phyloP scores from a whole-genome alignment of 2,797 vertebrate species.

The Psittacula echo region DNA sequence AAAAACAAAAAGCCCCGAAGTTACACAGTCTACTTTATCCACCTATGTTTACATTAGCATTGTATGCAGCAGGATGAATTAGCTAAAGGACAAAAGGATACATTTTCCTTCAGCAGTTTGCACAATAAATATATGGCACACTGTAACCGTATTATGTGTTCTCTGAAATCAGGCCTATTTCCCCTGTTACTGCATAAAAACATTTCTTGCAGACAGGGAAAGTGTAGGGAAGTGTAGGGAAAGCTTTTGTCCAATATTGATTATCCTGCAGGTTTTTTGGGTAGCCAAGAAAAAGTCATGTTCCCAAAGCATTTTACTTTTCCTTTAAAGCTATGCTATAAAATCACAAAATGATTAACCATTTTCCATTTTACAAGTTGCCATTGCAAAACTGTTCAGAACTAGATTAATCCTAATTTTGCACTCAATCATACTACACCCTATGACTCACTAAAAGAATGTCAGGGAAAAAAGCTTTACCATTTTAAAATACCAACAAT shows the following conservation, averaged over 20 bases:
- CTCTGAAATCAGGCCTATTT: not conserved
- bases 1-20: not conserved
- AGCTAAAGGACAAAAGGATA: not conserved
- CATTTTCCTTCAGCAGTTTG: not conserved
- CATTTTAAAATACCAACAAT: not conserved
- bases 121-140: not conserved
- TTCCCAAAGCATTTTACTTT: not conserved
- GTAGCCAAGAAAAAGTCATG: not conserved
- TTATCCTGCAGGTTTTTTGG: not conserved
- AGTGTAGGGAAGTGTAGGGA: not conserved
- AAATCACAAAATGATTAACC: not conserved
- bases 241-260: not conserved
- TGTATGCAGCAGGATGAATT: not conserved
- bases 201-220: not conserved
- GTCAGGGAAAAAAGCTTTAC: not conserved
- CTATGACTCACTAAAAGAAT: slow-evolving; percentile 15
- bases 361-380: slow-evolving; percentile 10
- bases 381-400: slow-evolving; percentile 2
- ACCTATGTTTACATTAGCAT: not conserved
- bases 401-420: slow-evolving; percentile 16
- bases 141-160: not conserved
- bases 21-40: not conserved
- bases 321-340: not conserved
- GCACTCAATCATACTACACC: not conserved
- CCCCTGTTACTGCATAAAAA: not conserved